Conservation (phyloP, 1,140 invertebrate species). For the Chelonus insularis region DNA sequence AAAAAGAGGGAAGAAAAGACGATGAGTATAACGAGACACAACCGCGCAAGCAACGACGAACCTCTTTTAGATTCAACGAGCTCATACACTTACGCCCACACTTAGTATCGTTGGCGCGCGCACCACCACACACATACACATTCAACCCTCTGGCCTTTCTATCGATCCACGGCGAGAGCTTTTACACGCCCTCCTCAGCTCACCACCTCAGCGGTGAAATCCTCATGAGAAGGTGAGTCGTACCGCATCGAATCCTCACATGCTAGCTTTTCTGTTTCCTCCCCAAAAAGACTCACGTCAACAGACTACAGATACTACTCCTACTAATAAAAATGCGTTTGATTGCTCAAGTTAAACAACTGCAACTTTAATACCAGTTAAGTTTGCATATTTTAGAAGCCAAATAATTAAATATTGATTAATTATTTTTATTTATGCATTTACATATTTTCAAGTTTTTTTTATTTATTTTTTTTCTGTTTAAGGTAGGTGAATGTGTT, state of each 20-base stretch:
- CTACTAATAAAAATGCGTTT: too few relatives aligned
- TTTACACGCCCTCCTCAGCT: slow-evolving; percentile 50
- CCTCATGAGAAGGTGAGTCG: slow-evolving; percentile 41
- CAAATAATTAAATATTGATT: too few relatives aligned
- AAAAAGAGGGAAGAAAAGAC: slow-evolving; percentile 18
- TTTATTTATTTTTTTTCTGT: too few relatives aligned
- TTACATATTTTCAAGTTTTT: too few relatives aligned
- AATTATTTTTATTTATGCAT: too few relatives aligned
- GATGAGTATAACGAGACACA: slow-evolving; percentile 17
- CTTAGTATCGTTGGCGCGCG: slow-evolving; percentile 18
- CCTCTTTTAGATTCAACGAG: slow-evolving; percentile 27
- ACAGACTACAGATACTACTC: background rate
- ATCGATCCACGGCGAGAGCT: slow-evolving; percentile 56
- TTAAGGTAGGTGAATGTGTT: too few relatives aligned
- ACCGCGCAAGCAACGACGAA: slow-evolving; percentile 18
- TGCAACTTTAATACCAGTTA: too few relatives aligned
- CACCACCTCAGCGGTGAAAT: slow-evolving; percentile 35
- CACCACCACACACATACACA: slow-evolving; percentile 21
- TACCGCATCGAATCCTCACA: slow-evolving; percentile 9
- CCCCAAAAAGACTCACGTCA: background rate
- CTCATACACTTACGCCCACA: slow-evolving; percentile 17
- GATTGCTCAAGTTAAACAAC: too few relatives aligned
- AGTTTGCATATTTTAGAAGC: too few relatives aligned
- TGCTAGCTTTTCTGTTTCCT: background rate
- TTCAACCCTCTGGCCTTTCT: slow-evolving; percentile 54